phyloP scores from a whole-genome alignment of 2,888 invertebrate genomes.

The Sarcophaga caerulescens region DNA sequence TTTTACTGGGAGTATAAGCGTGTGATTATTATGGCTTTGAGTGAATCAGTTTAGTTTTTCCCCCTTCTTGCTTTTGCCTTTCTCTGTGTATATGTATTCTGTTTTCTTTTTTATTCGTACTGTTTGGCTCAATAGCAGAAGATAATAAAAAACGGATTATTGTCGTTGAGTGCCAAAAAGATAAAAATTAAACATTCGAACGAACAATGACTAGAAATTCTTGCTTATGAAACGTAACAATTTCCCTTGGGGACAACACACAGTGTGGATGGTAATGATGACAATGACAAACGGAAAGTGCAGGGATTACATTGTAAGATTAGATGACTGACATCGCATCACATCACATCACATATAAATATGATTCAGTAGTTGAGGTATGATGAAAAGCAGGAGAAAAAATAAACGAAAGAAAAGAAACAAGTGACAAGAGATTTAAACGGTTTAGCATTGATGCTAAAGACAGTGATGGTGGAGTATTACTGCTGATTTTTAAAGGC shows the following conservation, averaged over 20 bases:
- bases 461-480: too few relatives aligned
- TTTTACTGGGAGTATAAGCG: not conserved
- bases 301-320: not conserved
- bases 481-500: too few relatives aligned
- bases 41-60: conserved; percentile 3
- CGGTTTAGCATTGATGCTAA: too few relatives aligned
- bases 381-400: too few relatives aligned
- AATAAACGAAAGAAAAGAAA: too few relatives aligned
- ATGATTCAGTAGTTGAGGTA: not conserved
- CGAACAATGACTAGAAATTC: conserved; percentile 16
- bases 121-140: conserved; percentile 30
- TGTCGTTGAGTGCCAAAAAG: conserved; percentile 32
- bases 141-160: conserved; percentile 44
- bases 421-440: too few relatives aligned
- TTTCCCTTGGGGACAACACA: not conserved
- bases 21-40: conserved; percentile 10
- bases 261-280: not conserved
- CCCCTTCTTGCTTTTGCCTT: not conserved
- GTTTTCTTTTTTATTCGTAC: not conserved
- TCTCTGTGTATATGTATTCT: not conserved
- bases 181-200: conserved; percentile 3
- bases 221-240: not conserved
- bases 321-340: not conserved
- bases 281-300: conserved; percentile 1
- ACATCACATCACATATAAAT: not conserved